Conservation (phyloP, 2,888 invertebrate genomes). For the Nyleta sp. region DNA sequence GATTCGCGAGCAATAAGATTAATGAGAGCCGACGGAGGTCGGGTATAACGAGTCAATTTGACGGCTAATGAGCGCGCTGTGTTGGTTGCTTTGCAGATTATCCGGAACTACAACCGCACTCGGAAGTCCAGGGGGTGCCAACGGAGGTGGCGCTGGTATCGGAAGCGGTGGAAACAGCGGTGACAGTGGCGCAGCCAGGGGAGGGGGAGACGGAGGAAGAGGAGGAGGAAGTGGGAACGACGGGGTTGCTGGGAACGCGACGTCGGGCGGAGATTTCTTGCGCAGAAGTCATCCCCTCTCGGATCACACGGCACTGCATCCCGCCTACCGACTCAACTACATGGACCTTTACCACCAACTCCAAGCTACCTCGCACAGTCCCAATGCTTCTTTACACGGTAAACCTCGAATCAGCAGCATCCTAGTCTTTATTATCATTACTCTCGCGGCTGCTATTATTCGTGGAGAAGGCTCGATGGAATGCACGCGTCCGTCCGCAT, state of each 20-base stretch:
- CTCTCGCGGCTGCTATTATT: no score
- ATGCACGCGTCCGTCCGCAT: no score
- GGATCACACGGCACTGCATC: slow-evolving; percentile 86
- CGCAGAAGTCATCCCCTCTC: slow-evolving; percentile 86
- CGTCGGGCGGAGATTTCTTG: slow-evolving; percentile 85
- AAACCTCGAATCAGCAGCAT: no score
- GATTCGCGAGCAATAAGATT: slow-evolving; percentile 4
- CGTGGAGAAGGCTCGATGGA: no score
- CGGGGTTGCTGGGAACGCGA: slow-evolving; percentile 84
- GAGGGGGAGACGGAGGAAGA: slow-evolving; percentile 70
- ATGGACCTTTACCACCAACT: slow-evolving; percentile 91
- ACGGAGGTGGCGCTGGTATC: slow-evolving; percentile 66
- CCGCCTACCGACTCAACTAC: slow-evolving; percentile 89
- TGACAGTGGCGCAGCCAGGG: slow-evolving; percentile 77
- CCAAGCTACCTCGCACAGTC: slow-evolving; percentile 85
- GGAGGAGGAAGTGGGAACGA: slow-evolving; percentile 82
- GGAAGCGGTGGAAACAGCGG: slow-evolving; percentile 82
- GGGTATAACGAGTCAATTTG: slow-evolving; percentile 21
- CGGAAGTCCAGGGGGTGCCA: slow-evolving; percentile 73
- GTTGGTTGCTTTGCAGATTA: slow-evolving; percentile 72
- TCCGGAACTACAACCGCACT: slow-evolving; percentile 77
- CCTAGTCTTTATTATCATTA: no score
- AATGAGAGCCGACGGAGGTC: slow-evolving; percentile 10
- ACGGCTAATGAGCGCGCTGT: slow-evolving; percentile 24
- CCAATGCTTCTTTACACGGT: slow-evolving; percentile 89